Evolutionary conservation across 2,888 invertebrate genomes (phyloP).

Genomic region (Megaustenia siamemsis): DNA sequence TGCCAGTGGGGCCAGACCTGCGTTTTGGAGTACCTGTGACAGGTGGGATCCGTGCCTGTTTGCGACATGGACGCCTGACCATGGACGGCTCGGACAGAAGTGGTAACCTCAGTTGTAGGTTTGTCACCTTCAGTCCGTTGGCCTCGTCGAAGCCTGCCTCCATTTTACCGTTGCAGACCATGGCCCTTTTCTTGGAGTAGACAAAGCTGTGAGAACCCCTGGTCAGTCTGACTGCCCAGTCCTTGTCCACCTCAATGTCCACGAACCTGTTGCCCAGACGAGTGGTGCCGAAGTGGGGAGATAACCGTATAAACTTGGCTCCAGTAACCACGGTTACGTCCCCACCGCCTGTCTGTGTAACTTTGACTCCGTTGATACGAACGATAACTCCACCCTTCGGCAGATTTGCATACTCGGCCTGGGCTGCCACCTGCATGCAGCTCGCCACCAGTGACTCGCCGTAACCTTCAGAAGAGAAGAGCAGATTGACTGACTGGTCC

Average conservation of each 20-base stretch:
- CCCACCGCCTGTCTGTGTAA: slow-evolving; percentile 77
- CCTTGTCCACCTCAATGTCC: slow-evolving; percentile 78
- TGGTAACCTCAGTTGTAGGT: slow-evolving; percentile 62
- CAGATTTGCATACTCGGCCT: slow-evolving; percentile 76
- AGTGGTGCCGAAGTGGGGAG: slow-evolving; percentile 74
- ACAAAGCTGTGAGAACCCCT: slow-evolving; percentile 71
- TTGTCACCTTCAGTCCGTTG: slow-evolving; percentile 64
- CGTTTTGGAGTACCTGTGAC: slow-evolving; percentile 31
- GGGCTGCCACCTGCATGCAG: slow-evolving; percentile 75
- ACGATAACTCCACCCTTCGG: slow-evolving; percentile 75
- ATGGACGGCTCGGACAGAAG: slow-evolving; percentile 57
- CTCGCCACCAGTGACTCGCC: slow-evolving; percentile 76
- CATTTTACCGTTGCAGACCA: slow-evolving; percentile 70
- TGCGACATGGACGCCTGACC: slow-evolving; percentile 45
- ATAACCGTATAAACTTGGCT: slow-evolving; percentile 78
- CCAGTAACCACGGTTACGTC: slow-evolving; percentile 79
- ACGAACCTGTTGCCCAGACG: slow-evolving; percentile 78
- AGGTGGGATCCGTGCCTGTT: slow-evolving; percentile 31
- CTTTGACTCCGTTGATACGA: slow-evolving; percentile 78
- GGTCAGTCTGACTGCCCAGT: slow-evolving; percentile 72
- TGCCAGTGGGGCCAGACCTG: slow-evolving; percentile 31
- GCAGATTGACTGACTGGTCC: slow-evolving; percentile 76
- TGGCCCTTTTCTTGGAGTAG: slow-evolving; percentile 64
- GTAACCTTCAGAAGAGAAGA: slow-evolving; percentile 75
- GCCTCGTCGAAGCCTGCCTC: slow-evolving; percentile 69